These are phyloP conservation scores for Threskiornis aethiopicus DNA, from an alignment of 2,797 vertebrate genomes.

Conservation along the genomic window DNA sequence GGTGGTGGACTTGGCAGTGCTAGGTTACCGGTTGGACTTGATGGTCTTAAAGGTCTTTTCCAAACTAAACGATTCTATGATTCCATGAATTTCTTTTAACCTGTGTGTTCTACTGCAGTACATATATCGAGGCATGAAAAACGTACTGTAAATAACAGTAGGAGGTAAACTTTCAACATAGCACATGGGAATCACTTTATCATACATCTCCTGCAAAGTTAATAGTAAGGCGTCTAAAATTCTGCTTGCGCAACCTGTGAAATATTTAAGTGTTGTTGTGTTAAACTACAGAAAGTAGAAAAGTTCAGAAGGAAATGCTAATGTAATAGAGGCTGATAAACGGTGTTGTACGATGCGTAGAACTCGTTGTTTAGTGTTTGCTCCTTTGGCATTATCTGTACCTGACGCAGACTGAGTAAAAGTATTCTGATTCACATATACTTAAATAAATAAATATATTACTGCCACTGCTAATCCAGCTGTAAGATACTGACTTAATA, in stretches of 20 bases:
- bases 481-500: neutral
- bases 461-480: neutral
- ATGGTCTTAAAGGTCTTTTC: no score
- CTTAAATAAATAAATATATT: neutral
- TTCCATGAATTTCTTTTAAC: neutral
- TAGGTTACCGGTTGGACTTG: no score
- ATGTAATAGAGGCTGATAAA: neutral
- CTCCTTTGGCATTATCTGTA: neutral
- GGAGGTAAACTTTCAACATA: neutral
- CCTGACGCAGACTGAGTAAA: neutral
- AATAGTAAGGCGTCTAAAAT: neutral
- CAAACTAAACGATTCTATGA: no score
- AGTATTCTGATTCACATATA: neutral
- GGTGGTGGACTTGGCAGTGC: no score
- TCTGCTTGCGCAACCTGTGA: neutral
- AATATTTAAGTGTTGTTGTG: neutral
- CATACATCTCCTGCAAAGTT: neutral
- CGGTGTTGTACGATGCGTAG: accelerated
- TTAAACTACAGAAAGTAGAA: neutral
- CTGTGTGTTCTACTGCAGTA: neutral
- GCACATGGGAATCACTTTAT: neutral
- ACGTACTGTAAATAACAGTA: neutral
- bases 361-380: neutral
- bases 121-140: neutral
- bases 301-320: neutral